A percentile compares a stretch with the other conserved stretches of the same genome.
These are phyloP conservation scores for Tympanuchus pallidicinctus DNA, from an alignment of 2,113 vertebrate species.

Conservation along the genomic window DNA sequence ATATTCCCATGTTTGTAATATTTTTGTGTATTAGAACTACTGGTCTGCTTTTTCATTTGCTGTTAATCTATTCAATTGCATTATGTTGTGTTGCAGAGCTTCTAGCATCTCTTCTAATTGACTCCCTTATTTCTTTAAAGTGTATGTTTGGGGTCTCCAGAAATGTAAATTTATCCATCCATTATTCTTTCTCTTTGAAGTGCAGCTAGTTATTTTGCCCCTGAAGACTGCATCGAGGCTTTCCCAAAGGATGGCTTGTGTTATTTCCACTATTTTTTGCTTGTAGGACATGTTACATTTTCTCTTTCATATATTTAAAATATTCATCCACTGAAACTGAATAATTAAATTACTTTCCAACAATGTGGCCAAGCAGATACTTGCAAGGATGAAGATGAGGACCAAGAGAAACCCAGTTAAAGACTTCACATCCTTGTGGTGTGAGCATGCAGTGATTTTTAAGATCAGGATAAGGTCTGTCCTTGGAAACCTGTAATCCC, in stretches of 20 bases:
- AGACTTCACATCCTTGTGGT: neutral
- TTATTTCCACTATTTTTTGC: constrained; percentile 37
- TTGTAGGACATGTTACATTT: constrained; percentile 24
- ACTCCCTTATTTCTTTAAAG: constrained; percentile 48
- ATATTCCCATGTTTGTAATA: constrained; percentile 27
- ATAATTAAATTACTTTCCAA: constrained; percentile 24
- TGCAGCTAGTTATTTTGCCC: constrained; percentile 49
- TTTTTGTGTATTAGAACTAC: neutral
- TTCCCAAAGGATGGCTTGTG: constrained; percentile 39
- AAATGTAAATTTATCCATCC: constrained; percentile 49
- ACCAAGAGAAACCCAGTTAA: neutral
- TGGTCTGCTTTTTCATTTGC: constrained; percentile 39
- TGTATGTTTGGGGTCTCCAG: constrained; percentile 31
- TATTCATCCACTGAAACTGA: constrained; percentile 25
- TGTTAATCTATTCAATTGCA: constrained; percentile 56
- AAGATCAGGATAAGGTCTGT: neutral
- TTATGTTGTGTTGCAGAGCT: constrained; percentile 43
- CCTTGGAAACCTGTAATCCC: neutral
- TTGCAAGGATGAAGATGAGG: neutral
- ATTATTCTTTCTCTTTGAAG: constrained; percentile 66
- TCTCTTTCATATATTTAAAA: constrained; percentile 46
- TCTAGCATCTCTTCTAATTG: constrained; percentile 58
- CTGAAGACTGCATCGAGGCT: constrained; percentile 28
- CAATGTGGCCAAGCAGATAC: neutral
- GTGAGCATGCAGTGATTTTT: neutral